Percentiles rank a stretch among this genome's conserved stretches.
phyloP scores from a whole-genome alignment of 1,140 invertebrate genomes.

The Anastrepha ludens region DNA sequence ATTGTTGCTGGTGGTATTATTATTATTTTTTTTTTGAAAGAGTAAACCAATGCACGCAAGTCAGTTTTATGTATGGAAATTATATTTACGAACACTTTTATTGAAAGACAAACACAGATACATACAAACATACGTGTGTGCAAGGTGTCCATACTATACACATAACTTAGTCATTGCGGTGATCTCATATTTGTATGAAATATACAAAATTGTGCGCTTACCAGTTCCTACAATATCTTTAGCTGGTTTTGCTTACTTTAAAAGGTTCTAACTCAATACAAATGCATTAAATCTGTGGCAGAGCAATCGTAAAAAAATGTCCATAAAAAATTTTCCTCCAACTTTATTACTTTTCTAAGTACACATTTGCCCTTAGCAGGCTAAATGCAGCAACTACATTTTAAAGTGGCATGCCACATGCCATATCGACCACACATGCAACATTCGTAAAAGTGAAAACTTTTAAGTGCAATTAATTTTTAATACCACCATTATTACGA shows the following conservation, averaged over 20 bases:
- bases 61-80: too few relatives aligned
- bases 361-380: background rate
- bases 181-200: background rate
- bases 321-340: background rate
- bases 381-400: background rate
- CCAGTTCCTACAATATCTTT: too few relatives aligned
- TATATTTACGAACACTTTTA: too few relatives aligned
- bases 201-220: background rate
- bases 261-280: background rate
- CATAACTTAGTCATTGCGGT: background rate
- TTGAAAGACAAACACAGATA: too few relatives aligned
- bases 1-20: too few relatives aligned
- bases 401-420: background rate
- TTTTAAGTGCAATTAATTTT: constrained; percentile 49
- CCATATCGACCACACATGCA: constrained; percentile 25
- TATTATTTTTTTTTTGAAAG: too few relatives aligned
- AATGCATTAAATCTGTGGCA: background rate
- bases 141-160: too few relatives aligned
- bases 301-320: background rate
- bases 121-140: too few relatives aligned
- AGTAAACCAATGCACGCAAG: too few relatives aligned
- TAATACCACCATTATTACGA: background rate
- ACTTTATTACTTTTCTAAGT: background rate
- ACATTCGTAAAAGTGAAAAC: constrained; percentile 27
- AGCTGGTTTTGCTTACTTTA: background rate